Conservation (phyloP, 2,113 vertebrate species). For the Amphiprion percula region DNA sequence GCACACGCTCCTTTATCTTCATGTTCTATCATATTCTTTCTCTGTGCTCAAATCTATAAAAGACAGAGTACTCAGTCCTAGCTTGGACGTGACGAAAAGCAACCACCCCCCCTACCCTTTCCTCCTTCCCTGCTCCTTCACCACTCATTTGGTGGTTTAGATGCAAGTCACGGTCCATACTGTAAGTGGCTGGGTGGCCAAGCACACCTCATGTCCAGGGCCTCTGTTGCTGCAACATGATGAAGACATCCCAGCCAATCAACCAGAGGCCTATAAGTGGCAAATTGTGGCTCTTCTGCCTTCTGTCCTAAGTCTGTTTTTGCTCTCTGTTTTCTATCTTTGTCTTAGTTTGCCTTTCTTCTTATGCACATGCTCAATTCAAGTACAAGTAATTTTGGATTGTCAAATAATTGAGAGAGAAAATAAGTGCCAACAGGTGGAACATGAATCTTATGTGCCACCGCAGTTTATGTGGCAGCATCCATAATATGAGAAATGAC, state of each 20-base stretch:
- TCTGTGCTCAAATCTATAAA: slow-evolving; percentile 51
- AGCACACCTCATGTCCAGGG: slow-evolving; percentile 78
- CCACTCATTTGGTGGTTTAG: slow-evolving; percentile 25
- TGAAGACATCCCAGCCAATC: slow-evolving; percentile 26
- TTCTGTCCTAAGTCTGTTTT: slow-evolving; percentile 66
- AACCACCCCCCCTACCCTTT: neutral
- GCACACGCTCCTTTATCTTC: slow-evolving; percentile 32
- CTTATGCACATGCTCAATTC: slow-evolving; percentile 38
- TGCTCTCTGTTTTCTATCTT: slow-evolving; percentile 44
- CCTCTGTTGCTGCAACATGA: slow-evolving; percentile 64
- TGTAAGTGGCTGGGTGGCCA: slow-evolving; percentile 94
- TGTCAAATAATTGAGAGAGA: slow-evolving; percentile 73
- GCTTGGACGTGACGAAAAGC: slow-evolving; percentile 81
- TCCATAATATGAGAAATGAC: slow-evolving; percentile 80
- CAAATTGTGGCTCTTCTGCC: slow-evolving; percentile 66
- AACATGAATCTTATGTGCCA: slow-evolving; percentile 44
- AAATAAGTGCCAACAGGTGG: slow-evolving; percentile 58
- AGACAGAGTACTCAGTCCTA: slow-evolving; percentile 87
- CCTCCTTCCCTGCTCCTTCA: slow-evolving; percentile 18
- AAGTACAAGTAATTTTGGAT: slow-evolving; percentile 37
- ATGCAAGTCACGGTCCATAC: slow-evolving; percentile 84
- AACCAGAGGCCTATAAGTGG: slow-evolving; percentile 94
- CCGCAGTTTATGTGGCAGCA: slow-evolving; percentile 53
- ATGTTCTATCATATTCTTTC: slow-evolving; percentile 23
- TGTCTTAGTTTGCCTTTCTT: slow-evolving; percentile 7